Conservation (phyloP, 2,797 vertebrate genomes). For the Zenarchopterus dispar region DNA sequence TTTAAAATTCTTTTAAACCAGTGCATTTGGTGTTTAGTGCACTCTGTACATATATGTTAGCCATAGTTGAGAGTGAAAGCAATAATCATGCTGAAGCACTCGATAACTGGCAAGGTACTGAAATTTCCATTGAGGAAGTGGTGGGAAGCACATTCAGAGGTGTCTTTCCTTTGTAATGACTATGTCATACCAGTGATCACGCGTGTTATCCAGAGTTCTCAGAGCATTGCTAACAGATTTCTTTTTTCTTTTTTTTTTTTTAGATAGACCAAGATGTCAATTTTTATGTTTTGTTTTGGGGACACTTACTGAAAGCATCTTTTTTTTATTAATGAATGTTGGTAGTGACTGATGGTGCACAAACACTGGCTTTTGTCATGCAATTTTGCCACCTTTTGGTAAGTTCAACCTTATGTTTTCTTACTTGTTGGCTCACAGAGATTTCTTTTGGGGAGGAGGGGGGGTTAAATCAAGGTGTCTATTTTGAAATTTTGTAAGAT, state of each 20-base stretch:
- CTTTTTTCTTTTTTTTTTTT: conserved; percentile 11
- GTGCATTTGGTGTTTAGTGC: conserved; percentile 40
- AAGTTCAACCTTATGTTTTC: conserved; percentile 11
- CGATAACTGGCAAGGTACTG: conserved; percentile 65
- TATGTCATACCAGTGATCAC: conserved; percentile 82
- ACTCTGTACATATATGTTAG: conserved; percentile 62
- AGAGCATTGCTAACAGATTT: conserved; percentile 53
- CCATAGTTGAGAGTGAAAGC: conserved; percentile 63
- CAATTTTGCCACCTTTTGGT: not conserved
- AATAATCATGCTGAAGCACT: conserved; percentile 45
- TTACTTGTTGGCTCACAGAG: conserved; percentile 22
- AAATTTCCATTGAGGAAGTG: conserved; percentile 80
- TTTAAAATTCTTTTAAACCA: conserved; percentile 12
- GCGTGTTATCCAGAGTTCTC: conserved; percentile 74
- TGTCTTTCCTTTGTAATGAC: conserved; percentile 83
- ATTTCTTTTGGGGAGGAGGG: not conserved
- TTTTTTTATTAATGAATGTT: conserved; percentile 1
- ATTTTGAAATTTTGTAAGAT: conserved; percentile 49
- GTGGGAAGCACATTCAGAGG: conserved; percentile 58
- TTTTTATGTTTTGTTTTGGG: conserved; percentile 22
- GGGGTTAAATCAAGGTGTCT: conserved; percentile 23
- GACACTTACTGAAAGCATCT: not conserved
- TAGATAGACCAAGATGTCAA: not conserved
- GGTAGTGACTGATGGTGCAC: conserved; percentile 18
- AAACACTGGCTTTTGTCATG: not conserved